Evolutionary conservation across 1,140 invertebrate species (phyloP).

Genomic region (Caligus rogercresseyi): DNA sequence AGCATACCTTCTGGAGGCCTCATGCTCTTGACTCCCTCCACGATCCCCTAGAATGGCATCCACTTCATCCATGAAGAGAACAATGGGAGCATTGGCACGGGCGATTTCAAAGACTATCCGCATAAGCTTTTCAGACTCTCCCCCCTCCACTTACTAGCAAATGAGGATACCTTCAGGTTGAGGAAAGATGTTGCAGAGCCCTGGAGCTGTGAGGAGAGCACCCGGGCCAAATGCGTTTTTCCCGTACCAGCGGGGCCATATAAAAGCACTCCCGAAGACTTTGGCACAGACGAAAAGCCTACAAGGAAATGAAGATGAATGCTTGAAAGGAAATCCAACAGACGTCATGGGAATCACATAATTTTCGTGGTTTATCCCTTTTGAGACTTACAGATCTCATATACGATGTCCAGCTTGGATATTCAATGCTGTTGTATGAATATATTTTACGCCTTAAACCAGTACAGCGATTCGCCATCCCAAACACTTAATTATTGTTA

Average conservation of each 20-base stretch:
- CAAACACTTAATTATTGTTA: too few relatives aligned
- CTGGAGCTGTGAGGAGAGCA: background rate
- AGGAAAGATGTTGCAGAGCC: background rate
- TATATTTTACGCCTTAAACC: too few relatives aligned
- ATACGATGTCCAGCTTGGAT: too few relatives aligned
- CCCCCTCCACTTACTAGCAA: conserved; percentile 19
- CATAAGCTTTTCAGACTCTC: conserved; percentile 19
- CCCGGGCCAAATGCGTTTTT: background rate
- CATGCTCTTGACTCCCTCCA: conserved; percentile 2
- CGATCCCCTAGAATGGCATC: conserved; percentile 22
- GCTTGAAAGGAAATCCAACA: background rate
- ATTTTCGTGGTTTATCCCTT: too few relatives aligned
- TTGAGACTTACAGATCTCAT: too few relatives aligned
- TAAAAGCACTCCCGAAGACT: background rate
- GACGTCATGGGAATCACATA: too few relatives aligned
- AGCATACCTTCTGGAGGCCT: conserved; percentile 12
- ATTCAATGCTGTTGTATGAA: too few relatives aligned
- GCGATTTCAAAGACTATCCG: conserved; percentile 10
- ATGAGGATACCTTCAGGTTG: conserved; percentile 3
- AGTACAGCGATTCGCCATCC: too few relatives aligned
- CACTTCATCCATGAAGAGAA: conserved; percentile 23
- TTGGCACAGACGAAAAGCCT: background rate
- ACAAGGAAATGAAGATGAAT: background rate
- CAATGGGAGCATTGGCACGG: background rate
- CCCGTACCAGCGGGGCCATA: background rate